Base-by-base conservation (phyloP, 1,140 invertebrate species). In the Berghia stephanieae region DNA sequence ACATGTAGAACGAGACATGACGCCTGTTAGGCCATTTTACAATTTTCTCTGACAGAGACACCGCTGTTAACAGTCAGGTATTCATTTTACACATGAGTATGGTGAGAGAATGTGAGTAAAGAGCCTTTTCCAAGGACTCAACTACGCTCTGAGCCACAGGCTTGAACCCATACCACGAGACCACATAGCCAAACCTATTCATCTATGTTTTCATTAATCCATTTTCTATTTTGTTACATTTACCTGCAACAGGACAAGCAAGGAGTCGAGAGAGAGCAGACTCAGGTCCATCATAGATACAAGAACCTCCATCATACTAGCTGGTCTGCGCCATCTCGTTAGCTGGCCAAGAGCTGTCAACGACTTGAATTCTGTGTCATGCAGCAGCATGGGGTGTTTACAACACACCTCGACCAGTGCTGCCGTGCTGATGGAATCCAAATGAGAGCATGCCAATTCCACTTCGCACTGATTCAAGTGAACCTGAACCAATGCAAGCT, bases 401-500 rank as follows among this genome's bases (percentile, higher is more conserved):
- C 60, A 38, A 43, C 74, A 76, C 42, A 76, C 27, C 18, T 46
- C 42, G 13, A 76, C 38, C 6, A 76, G 74, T 10, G 21, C 38
- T 6, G 60, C 3, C 27, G 38, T 57, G 4, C 21, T n/a, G 34
- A 76, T 76, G 16, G 74, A 46, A 2, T 38, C 34, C 5, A 76
- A 63, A 18, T 76, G n/a, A 8, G 57, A 21, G 24, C 60, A 49
- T 4, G 74, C 74, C 6, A 27, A n/a, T 13, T 76, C 74, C 13
- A 76, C 74, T 21, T 76, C 74, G 40, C 74, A 76, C 16, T 38
- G 40, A 18, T 3, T 36, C 24, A 76, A 24, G 16, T 76, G 57
- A 3, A 76, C 21, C 74, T 76, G 74, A 6, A 76, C 74, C 74
- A 76, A 44, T 13, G 74, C 74, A 24, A 76, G 74, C 31, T 52